Conservation (phyloP, 2,113 vertebrate species). For the Lonchura striata region DNA sequence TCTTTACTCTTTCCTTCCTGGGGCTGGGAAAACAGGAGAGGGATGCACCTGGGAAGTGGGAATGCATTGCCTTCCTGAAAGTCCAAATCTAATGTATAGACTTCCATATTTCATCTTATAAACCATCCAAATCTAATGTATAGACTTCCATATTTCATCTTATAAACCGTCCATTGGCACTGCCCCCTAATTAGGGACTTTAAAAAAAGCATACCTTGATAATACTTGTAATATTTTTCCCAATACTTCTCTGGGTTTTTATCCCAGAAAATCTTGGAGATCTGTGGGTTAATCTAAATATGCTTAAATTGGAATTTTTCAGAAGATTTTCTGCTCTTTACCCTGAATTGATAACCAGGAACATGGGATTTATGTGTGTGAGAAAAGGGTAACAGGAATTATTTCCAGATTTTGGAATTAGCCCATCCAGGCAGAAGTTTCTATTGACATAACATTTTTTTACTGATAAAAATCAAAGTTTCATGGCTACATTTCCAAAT, state of each 20-base stretch:
- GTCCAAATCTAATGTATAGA: fast-evolving
- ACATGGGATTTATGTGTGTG: too few species aligned
- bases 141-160: not conserved
- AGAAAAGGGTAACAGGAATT: not conserved
- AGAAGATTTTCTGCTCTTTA: not conserved
- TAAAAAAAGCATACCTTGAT: not conserved
- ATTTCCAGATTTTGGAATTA: not conserved
- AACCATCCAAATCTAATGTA: not conserved
- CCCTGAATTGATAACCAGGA: not conserved
- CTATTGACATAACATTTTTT: not conserved
- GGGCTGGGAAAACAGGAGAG: not conserved
- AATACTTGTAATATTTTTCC: not conserved
- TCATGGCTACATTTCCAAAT: not conserved
- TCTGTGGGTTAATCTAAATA: not conserved
- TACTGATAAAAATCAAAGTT: not conserved
- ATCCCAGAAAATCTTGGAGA: not conserved
- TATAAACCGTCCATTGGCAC: not conserved
- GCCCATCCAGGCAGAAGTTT: not conserved
- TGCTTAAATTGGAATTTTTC: not conserved
- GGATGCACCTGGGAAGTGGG: not conserved
- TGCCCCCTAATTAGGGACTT: not conserved
- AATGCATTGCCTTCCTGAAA: not conserved
- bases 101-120: not conserved
- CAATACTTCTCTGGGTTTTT: fast-evolving
- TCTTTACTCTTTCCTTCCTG: not conserved